Percentiles rank a stretch among this genome's conserved stretches.
Evolutionary conservation across 2,888 invertebrate species (phyloP).

Genomic region (Tetragonula carbonaria): DNA sequence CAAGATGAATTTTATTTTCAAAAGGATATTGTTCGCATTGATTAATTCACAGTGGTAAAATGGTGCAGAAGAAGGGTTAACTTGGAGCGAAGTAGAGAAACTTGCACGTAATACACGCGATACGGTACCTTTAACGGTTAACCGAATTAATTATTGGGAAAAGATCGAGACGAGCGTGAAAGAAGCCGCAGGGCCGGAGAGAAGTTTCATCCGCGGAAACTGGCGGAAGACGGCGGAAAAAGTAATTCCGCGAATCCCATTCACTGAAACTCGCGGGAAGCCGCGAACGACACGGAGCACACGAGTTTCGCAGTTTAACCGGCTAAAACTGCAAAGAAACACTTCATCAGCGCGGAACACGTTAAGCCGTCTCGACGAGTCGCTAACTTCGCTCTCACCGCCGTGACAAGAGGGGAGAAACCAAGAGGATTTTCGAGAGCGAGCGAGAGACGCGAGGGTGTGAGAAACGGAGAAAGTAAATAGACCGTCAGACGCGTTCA

Average conservation of each 20-base stretch:
- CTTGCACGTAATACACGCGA: neutral
- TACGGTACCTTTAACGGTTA: no score
- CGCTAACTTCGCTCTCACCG: slow-evolving; percentile 19
- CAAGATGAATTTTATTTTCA: no score
- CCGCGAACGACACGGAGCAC: slow-evolving; percentile 12
- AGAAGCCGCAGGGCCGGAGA: neutral
- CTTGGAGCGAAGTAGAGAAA: neutral
- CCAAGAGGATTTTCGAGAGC: no score
- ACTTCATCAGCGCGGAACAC: slow-evolving; percentile 38
- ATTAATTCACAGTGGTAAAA: no score
- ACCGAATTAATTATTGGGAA: neutral
- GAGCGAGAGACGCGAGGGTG: neutral
- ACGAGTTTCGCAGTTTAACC: slow-evolving; percentile 43
- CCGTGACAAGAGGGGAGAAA: neutral
- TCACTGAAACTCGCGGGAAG: slow-evolving; percentile 23
- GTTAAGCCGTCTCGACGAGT: slow-evolving; percentile 28
- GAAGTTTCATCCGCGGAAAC: slow-evolving; percentile 11
- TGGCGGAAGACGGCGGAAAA: neutral
- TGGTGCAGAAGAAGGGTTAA: no score
- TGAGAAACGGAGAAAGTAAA: neutral
- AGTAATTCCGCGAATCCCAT: slow-evolving; percentile 31
- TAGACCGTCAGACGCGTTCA: neutral
- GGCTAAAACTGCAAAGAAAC: slow-evolving; percentile 53
- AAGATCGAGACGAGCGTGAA: neutral
- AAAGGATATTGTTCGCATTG: no score